Evolutionary conservation across 2,113 vertebrate species (phyloP).

Genomic region (Falco punctatus): DNA sequence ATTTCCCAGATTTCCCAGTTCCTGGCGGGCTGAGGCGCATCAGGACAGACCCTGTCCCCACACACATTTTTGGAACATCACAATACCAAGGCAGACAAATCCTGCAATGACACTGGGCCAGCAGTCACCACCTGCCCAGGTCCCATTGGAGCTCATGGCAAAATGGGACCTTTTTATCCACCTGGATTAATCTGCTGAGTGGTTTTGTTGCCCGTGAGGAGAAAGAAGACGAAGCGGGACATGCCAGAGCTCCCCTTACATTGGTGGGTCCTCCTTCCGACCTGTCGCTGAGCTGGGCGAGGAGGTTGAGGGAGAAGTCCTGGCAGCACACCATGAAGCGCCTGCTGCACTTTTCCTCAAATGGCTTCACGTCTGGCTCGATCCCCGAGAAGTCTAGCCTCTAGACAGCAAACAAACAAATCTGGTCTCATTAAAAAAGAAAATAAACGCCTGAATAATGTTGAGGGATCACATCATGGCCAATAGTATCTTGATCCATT

Average conservation of each 20-base stretch:
- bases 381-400: constrained; percentile 95
- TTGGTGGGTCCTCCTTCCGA: constrained; percentile 85
- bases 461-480: background rate
- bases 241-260: constrained; percentile 69
- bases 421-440: constrained; percentile 2
- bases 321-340: constrained; percentile 91
- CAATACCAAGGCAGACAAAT: background rate
- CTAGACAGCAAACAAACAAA: constrained; percentile 72
- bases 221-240: background rate
- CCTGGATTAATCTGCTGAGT: background rate
- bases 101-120: background rate
- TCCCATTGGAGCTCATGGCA: background rate
- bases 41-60: background rate
- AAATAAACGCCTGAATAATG: background rate
- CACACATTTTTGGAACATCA: background rate
- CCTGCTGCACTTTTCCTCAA: constrained; percentile 91
- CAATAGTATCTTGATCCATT: background rate
- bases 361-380: constrained; percentile 93
- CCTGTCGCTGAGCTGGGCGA: constrained; percentile 86
- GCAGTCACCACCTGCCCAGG: rapidly evolving
- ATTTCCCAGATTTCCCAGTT: background rate
- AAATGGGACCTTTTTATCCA: background rate
- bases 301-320: constrained; percentile 90
- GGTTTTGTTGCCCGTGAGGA: background rate
- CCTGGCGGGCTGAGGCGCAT: background rate